These are phyloP conservation scores for Colletes collaris DNA, from an alignment of 2,888 invertebrate species.

Conservation along the genomic window DNA sequence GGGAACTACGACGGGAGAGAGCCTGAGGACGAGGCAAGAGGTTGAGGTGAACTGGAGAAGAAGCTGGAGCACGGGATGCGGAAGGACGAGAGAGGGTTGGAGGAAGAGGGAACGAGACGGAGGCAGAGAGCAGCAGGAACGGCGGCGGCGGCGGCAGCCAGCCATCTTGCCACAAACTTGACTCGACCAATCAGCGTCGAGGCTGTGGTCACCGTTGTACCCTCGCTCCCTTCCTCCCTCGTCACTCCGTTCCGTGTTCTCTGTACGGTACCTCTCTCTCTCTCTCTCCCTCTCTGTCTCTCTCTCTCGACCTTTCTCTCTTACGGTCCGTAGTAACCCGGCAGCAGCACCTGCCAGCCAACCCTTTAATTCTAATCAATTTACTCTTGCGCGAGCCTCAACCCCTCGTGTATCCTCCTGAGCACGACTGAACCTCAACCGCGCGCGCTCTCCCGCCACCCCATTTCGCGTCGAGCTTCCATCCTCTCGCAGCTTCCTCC, in stretches of 20 bases:
- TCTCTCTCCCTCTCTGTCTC: constrained; percentile 77
- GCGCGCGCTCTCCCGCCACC: constrained; percentile 31
- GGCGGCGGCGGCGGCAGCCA: constrained; percentile 65
- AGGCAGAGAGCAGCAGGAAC: constrained; percentile 50
- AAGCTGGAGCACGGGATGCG: constrained; percentile 47
- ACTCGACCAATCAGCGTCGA: constrained; percentile 83
- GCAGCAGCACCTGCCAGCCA: constrained; percentile 69
- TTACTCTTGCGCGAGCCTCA: constrained; percentile 78
- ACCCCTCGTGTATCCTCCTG: constrained; percentile 68
- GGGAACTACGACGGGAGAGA: constrained; percentile 68
- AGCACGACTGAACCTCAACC: constrained; percentile 64
- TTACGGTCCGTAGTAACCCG: constrained; percentile 64
- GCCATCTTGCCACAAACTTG: constrained; percentile 83
- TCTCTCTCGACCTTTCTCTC: constrained; percentile 49
- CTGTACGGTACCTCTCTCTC: constrained; percentile 46
- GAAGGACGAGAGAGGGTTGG: constrained; percentile 44
- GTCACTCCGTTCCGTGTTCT: constrained; percentile 61
- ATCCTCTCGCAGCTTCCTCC: constrained; percentile 14
- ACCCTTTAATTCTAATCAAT: constrained; percentile 82
- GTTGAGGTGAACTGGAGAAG: constrained; percentile 65
- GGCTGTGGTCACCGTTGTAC: constrained; percentile 83
- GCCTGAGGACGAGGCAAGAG: constrained; percentile 61
- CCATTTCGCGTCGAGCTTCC: constrained; percentile 25
- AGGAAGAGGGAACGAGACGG: constrained; percentile 50
- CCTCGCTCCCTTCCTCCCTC: constrained; percentile 69